Conservation (phyloP, 2,888 invertebrate species). For the Drosophila fungiperda region DNA sequence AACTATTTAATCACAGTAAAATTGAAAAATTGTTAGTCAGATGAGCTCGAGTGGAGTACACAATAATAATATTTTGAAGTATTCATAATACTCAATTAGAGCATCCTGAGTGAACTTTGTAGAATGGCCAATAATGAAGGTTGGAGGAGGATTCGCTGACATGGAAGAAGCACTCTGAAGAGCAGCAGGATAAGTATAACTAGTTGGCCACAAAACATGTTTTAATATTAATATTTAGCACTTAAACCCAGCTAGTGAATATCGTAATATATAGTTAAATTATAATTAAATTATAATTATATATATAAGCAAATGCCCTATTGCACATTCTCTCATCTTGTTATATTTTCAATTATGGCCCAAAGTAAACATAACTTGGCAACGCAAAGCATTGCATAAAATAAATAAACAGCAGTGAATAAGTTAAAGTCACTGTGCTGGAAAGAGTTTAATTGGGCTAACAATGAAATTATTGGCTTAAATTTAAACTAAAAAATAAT, state of each 20-base stretch:
- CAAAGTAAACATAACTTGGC: slow-evolving; percentile 2
- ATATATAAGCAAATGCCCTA: not conserved
- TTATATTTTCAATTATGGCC: not conserved
- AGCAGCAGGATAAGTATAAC: too few species aligned
- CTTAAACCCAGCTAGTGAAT: not conserved
- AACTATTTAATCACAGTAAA: not conserved
- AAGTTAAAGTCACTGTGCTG: not conserved
- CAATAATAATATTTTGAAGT: not conserved
- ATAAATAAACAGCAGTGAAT: slow-evolving; percentile 4
- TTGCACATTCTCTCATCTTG: not conserved
- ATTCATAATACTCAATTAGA: not conserved
- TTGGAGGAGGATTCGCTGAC: too few species aligned
- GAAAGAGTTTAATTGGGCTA: not conserved
- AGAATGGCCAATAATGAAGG: too few species aligned
- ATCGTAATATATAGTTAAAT: not conserved
- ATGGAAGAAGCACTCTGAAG: too few species aligned
- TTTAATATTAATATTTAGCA: not conserved
- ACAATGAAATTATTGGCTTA: not conserved
- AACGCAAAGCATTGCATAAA: not conserved
- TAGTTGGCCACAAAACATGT: not conserved
- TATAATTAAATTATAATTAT: too few species aligned
- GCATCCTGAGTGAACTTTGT: too few species aligned
- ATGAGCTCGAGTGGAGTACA: not conserved
- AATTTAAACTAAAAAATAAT: too few species aligned
- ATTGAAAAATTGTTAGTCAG: not conserved